Conservation (phyloP, 1,140 invertebrate genomes). For the Drosophila ficusphila region DNA sequence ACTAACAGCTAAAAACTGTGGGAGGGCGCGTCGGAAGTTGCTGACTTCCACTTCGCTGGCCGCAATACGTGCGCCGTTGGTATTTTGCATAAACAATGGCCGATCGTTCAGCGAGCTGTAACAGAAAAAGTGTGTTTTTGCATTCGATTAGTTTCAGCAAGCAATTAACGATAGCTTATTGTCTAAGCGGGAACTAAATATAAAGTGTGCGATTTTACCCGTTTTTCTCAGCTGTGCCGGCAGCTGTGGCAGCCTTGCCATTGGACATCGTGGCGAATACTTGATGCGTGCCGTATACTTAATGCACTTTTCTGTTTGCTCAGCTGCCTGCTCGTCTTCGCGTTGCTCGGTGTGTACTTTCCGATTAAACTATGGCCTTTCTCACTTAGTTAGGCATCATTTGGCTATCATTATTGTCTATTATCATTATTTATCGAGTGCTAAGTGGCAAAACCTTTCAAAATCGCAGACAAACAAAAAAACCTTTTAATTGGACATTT, state of each 20-base stretch:
- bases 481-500: constrained; percentile 47
- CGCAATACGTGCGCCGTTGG: constrained; percentile 51
- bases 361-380: neutral
- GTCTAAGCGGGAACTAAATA: constrained; percentile 13
- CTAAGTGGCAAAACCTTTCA: constrained; percentile 38
- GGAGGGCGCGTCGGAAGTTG: constrained; percentile 85
- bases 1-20: constrained; percentile 87
- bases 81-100: constrained; percentile 81
- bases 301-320: constrained; percentile 23
- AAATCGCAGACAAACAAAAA: constrained; percentile 20
- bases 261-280: constrained; percentile 61
- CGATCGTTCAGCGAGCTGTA: constrained; percentile 73
- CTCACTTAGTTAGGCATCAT: constrained; percentile 27
- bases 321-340: constrained; percentile 14
- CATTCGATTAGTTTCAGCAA: constrained; percentile 17
- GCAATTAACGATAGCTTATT: constrained; percentile 31
- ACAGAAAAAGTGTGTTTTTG: constrained; percentile 29
- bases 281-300: constrained; percentile 33
- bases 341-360: constrained; percentile 2
- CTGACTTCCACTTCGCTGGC: constrained; percentile 72
- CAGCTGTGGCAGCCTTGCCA: constrained; percentile 41
- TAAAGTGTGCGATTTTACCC: constrained; percentile 55
- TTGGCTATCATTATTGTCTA: constrained; percentile 22
- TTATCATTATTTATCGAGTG: constrained; percentile 35
- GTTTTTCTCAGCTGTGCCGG: constrained; percentile 63